Evolutionary conservation across 1,140 invertebrate species (phyloP), one percentile per base, ranked within the genome.

Genomic region (Eurytemora carolleeae): DNA sequence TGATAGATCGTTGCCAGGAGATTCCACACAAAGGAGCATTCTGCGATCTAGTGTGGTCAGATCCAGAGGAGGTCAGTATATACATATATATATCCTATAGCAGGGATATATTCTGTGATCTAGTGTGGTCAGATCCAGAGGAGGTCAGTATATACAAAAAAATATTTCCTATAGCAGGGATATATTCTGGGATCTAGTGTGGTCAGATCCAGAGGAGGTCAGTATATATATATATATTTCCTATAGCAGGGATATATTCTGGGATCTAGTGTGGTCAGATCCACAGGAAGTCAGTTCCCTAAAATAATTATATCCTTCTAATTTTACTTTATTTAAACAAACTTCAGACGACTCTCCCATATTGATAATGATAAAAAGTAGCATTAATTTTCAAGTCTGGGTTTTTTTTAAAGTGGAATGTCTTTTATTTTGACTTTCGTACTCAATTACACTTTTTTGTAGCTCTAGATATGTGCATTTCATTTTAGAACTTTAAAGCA

Each of bases 301-400:
- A n/a, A n/a, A n/a, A n/a, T n/a, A n/a, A n/a, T n/a, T n/a, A n/a
- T n/a, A n/a, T n/a, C n/a, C n/a, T n/a, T n/a, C n/a, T 68, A 24
- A 57, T 78, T 78, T 87, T 63, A 85, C 86, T 56, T 90, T 91
- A 72, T 91, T 86, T 79, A 87, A 92, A 77, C 75, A 93, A 66
- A 83, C 96, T 26, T 96, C 92, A 92, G 95, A 90, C 15, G 92
- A 97, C 77, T 92, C 92, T n/a, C n/a, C n/a, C n/a, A n/a, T n/a
- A n/a, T n/a, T n/a, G n/a, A n/a, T n/a, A n/a, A n/a, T n/a, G n/a
- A n/a, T n/a, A n/a, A n/a, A n/a, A n/a, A n/a, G n/a, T n/a, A n/a
- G n/a, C n/a, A n/a, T n/a, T n/a, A n/a, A n/a, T n/a, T n/a, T n/a
- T n/a, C n/a, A n/a, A n/a, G n/a, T n/a, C n/a, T n/a, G n/a, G n/a